These are phyloP conservation scores for Odontamblyopus lacepedii DNA, from an alignment of 2,797 vertebrate genomes.

Conservation along the genomic window DNA sequence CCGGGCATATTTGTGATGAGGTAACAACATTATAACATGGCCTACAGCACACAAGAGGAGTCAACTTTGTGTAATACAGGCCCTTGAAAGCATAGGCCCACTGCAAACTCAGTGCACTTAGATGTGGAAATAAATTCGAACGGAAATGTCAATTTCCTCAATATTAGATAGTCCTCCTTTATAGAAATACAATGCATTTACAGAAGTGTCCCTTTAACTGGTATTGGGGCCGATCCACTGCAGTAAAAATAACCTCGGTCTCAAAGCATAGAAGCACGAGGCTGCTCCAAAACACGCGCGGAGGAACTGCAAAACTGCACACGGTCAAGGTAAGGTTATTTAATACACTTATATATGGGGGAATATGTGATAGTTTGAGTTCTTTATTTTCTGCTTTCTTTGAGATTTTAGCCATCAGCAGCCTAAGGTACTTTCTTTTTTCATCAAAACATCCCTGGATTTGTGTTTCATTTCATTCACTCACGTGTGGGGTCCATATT, in stretches of 20 bases:
- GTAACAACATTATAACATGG: too few species aligned
- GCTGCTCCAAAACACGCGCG: background rate
- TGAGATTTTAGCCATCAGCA: background rate
- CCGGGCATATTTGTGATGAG: too few species aligned
- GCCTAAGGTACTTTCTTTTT: background rate
- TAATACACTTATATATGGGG: background rate
- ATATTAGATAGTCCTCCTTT: too few species aligned
- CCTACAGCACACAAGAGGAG: too few species aligned
- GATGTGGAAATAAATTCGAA: too few species aligned
- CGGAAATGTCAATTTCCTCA: too few species aligned
- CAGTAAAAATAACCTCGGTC: background rate
- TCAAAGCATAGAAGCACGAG: constrained; percentile 9
- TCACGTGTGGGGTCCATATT: background rate
- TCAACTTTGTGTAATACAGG: too few species aligned
- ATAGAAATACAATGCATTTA: background rate
- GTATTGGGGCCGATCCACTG: background rate
- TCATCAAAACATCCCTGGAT: background rate
- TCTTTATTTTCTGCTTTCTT: background rate
- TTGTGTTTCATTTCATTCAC: background rate
- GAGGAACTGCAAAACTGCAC: background rate
- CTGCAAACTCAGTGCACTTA: too few species aligned
- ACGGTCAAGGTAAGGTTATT: background rate
- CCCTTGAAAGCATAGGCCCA: too few species aligned
- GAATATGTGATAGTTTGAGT: background rate
- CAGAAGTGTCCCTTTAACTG: constrained; percentile 6